Evolutionary conservation across 2,797 vertebrate genomes (phyloP), one percentile per base, ranked within the genome.

Genomic region (Chloroceryle inda): DNA sequence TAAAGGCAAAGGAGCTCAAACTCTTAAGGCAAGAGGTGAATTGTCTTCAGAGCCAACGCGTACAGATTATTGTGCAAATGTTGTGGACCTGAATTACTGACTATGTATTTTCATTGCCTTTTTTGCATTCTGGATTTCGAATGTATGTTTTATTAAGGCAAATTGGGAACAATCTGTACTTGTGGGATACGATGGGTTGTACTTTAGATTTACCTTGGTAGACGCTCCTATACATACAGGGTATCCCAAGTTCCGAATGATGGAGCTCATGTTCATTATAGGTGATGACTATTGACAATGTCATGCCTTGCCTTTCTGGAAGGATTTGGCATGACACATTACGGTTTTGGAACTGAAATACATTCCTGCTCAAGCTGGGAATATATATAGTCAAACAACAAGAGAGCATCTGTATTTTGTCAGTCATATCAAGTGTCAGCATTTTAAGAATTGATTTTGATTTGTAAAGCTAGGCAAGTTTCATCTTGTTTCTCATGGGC

Each of bases 1-100:
- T 40, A 49, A 89, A 76, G 67, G 44, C 47, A 59, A n/a, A 12
- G 13, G 29, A 71, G 22, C 31, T 92, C 42, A 50, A 10, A 44
- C n/a, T 85, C 19, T 83, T 0, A 0, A 52, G 38, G 13, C 2
- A 1, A 64, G 67, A 73, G 20, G 23, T 83, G 49, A 91, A 21
- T 45, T 78, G 18, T 42, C 44, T 58, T 92, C 9, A 7, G 31
- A 81, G 6, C 31, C 53, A 90, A 11, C 6, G 31, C 16, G 1
- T 22, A 13, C 40, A 63, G 13, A 58, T 69, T 15, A 22, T 50
- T 80, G 61, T 77, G 38, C 64, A 42, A 35, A 38, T 23, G 21
- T 38, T 73, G 27, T 69, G 37, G 45, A 8, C 47, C 21, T 37
- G 49, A 12, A 18, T 59, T 87, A 44, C 31, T 18, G 50, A 55